Conservation (phyloP, 2,888 invertebrate genomes). For the Spatulosminthurus flaviceps region DNA sequence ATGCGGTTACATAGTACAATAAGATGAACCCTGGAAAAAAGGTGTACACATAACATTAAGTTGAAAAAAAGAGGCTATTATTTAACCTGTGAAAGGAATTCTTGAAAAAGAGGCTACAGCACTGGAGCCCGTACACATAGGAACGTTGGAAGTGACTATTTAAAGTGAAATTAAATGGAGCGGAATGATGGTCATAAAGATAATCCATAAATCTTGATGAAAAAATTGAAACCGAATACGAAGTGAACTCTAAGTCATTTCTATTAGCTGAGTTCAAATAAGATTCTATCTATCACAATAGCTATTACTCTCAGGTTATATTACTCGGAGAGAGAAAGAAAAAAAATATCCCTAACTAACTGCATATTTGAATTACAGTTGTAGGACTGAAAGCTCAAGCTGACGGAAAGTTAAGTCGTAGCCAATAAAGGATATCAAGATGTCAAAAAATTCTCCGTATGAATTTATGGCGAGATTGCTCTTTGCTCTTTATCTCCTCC, state of each 20-base stretch:
- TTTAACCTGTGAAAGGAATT: too few relatives aligned
- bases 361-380: too few relatives aligned
- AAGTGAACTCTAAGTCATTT: slow-evolving; percentile 27
- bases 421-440: slow-evolving; percentile 33
- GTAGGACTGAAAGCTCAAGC: neutral
- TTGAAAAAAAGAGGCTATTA: too few relatives aligned
- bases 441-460: slow-evolving; percentile 29
- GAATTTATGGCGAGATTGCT: slow-evolving; percentile 43
- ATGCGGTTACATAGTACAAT: too few relatives aligned
- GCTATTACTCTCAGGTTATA: slow-evolving; percentile 6
- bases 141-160: neutral
- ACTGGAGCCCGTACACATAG: too few relatives aligned
- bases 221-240: slow-evolving; percentile 32
- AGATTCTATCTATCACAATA: slow-evolving; percentile 21
- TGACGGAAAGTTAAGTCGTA: slow-evolving; percentile 18
- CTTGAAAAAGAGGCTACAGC: too few relatives aligned
- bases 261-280: slow-evolving; percentile 33
- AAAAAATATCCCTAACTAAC: too few relatives aligned
- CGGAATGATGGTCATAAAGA: slow-evolving; percentile 42
- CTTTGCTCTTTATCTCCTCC: slow-evolving; percentile 22
- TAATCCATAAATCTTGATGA: slow-evolving; percentile 35
- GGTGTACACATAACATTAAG: too few relatives aligned
- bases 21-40: too few relatives aligned
- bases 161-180: slow-evolving; percentile 36
- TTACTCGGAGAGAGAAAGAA: too few relatives aligned